A percentile compares a stretch with the other conserved stretches of the same genome.
phyloP scores from a whole-genome alignment of 2,888 invertebrate genomes.

The Scaptodrosophila latifasciaeformis region DNA sequence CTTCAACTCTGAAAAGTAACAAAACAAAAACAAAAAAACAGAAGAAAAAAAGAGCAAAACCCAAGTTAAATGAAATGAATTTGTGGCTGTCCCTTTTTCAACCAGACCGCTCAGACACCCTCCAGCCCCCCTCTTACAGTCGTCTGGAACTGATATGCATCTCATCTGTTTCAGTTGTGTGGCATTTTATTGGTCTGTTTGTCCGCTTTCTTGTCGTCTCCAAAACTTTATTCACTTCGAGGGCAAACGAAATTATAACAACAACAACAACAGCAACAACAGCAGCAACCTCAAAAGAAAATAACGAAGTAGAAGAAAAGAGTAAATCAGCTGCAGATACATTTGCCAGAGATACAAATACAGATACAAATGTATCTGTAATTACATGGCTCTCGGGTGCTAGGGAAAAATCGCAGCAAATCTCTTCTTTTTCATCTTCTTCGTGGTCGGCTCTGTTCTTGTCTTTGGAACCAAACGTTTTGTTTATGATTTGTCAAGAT shows the following conservation, averaged over 20 bases:
- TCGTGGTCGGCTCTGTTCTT: not conserved
- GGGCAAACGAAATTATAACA: too few species aligned
- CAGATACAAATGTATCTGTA: conserved; percentile 40
- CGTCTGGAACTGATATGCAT: conserved; percentile 57
- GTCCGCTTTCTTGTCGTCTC: conserved; percentile 5
- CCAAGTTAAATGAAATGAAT: conserved; percentile 2
- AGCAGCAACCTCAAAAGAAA: too few species aligned
- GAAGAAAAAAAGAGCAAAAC: not conserved
- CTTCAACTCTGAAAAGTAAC: conserved; percentile 7
- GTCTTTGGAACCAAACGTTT: conserved; percentile 36
- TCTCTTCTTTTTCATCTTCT: not conserved
- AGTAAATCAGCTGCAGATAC: conserved; percentile 40
- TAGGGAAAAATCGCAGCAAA: too few species aligned
- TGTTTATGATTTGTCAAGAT: conserved; percentile 67
- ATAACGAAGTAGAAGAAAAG: too few species aligned
- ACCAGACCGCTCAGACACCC: too few species aligned
- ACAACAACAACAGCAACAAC: too few species aligned
- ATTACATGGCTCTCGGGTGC: conserved; percentile 33
- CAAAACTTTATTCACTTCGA: too few species aligned
- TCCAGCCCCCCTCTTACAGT: too few species aligned
- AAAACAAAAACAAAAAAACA: conserved; percentile 1
- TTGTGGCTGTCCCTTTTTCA: not conserved
- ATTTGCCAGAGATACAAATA: conserved; percentile 22
- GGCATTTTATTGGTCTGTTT: conserved; percentile 45
- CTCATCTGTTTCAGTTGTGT: conserved; percentile 29